Percentiles rank a stretch among this genome's conserved stretches.
phyloP scores from a whole-genome alignment of 2,797 vertebrate genomes.

The Orientallactaga sibirica region DNA sequence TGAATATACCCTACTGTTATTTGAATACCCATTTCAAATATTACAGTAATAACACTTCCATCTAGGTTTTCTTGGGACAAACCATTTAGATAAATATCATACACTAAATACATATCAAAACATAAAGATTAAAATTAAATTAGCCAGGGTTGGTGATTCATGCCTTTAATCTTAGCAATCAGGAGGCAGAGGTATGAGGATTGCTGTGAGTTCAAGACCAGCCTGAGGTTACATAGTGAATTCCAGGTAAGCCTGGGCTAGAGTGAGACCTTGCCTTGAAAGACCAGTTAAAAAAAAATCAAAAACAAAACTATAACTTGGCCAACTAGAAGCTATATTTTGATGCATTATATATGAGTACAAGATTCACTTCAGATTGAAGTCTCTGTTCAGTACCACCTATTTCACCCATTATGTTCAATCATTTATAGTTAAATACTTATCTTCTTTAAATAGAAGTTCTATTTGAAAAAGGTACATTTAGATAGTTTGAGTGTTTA shows the following conservation, averaged over 20 bases:
- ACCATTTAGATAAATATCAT: constrained; percentile 28
- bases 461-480: constrained; percentile 55
- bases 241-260: no score
- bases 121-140: constrained; percentile 33
- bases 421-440: constrained; percentile 71
- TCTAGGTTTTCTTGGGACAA: constrained; percentile 55
- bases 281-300: background rate
- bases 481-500: constrained; percentile 58
- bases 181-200: no score
- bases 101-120: background rate
- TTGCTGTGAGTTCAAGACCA: no score
- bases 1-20: constrained; percentile 43
- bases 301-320: background rate
- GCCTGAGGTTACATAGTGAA: no score
- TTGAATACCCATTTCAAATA: constrained; percentile 65
- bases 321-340: constrained; percentile 67
- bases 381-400: constrained; percentile 65
- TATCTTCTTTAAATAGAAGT: constrained; percentile 71
- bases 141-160: background rate
- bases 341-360: constrained; percentile 69
- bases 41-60: constrained; percentile 43
- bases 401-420: constrained; percentile 63
- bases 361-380: constrained; percentile 55
- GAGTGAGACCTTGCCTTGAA: no score
- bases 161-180: no score